Conservation (phyloP, 2,888 invertebrate genomes). For the Mimachlamys varia region DNA sequence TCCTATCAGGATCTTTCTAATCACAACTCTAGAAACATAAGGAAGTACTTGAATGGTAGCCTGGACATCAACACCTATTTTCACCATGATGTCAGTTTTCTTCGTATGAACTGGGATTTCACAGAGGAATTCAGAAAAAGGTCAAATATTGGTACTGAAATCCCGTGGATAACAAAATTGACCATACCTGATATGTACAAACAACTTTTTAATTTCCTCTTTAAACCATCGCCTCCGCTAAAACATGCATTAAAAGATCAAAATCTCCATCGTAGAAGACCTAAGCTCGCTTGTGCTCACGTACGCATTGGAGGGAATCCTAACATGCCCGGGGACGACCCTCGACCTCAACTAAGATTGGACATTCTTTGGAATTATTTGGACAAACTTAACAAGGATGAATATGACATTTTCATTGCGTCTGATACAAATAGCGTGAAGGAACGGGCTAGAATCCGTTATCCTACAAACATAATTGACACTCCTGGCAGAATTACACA, state of each 20-base stretch:
- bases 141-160: not conserved
- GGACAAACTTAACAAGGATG: not conserved
- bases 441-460: not conserved
- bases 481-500: not conserved
- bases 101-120: not conserved
- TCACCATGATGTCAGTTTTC: not conserved
- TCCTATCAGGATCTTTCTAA: not conserved
- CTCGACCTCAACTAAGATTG: not conserved
- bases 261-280: not conserved
- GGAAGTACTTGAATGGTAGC: not conserved
- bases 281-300: not conserved
- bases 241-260: not conserved
- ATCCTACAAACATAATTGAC: not conserved
- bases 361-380: not conserved
- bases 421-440: not conserved
- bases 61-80: not conserved
- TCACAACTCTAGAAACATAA: not conserved
- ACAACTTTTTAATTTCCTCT: not conserved
- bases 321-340: not conserved
- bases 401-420: not conserved
- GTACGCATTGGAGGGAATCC: not conserved
- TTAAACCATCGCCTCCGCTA: not conserved
- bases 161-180: not conserved
- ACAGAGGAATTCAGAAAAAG: conserved; percentile 1
- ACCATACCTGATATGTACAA: not conserved